Conservation (phyloP, 1,140 invertebrate genomes). For the Temnothorax longispinosus region DNA sequence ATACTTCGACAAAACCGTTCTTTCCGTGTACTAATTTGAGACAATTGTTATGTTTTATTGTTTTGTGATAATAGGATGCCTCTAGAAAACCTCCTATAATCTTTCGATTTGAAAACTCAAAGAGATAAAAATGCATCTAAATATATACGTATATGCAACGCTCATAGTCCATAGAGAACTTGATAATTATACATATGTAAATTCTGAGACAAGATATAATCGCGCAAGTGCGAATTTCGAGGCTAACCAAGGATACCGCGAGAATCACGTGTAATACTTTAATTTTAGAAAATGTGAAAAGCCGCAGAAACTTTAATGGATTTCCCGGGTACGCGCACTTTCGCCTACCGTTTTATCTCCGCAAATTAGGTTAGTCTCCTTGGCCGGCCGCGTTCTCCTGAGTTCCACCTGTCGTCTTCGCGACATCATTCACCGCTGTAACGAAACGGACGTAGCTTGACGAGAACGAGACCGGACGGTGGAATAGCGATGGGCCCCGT, state of each 20-base stretch:
- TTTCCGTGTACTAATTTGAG: not conserved
- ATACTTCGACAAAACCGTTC: too few species aligned
- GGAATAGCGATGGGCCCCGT: not conserved
- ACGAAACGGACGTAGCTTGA: conserved; percentile 19
- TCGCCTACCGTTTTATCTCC: conserved; percentile 64
- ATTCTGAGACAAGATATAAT: not conserved
- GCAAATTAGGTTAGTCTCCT: conserved; percentile 72
- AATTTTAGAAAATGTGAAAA: conserved; percentile 45
- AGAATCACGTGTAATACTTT: conserved; percentile 8
- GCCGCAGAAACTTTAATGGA: conserved; percentile 72
- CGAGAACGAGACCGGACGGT: not conserved
- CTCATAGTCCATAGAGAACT: not conserved
- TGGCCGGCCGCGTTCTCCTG: not conserved
- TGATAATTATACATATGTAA: conserved; percentile 2
- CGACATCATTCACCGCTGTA: conserved; percentile 33
- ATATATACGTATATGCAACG: not conserved
- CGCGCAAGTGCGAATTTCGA: not conserved
- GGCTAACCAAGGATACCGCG: not conserved
- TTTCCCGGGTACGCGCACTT: conserved; percentile 65
- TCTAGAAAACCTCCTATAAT: not conserved
- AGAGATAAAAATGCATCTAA: not conserved
- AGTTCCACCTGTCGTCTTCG: conserved; percentile 35
- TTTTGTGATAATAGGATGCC: not conserved
- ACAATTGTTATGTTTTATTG: not conserved
- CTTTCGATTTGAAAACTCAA: not conserved